Base-by-base conservation (phyloP, 2,113 vertebrate species). In the Erpornis zantholeuca region DNA sequence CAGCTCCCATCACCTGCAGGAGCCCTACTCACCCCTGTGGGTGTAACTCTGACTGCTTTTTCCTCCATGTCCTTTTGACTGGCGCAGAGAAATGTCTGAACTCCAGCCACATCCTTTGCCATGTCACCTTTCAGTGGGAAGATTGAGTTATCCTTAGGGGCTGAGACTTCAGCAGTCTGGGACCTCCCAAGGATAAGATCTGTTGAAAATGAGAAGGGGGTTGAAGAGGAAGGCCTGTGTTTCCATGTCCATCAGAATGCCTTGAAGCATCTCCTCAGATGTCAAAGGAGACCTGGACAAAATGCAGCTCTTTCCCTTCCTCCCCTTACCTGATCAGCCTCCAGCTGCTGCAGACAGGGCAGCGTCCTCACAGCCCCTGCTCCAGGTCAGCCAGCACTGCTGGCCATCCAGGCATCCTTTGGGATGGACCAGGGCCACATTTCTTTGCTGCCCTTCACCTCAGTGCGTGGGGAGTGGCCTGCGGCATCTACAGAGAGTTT, bases 401-500 rank as follows among this genome's bases (percentile, higher is more conserved):
- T 7, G 5, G 47, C 61, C 12, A 7, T 31, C 68, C 47, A 23
- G 54, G 63, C 54, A 33, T 45, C 53, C 53, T 8, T 7, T 19
- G 69, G 6, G 60, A 23, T 47, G 53, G 57, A 10, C 68, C 24
- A 33, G 4, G 21, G 47, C 28, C 84, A 36, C 71, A 22, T 76
- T 52, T 86, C 80, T 72, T 40, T 47, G 50, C 73, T 91, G 68
- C 57, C 90, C 52, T 73, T 19, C 49, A 57, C 77, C 42, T 83
- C 56, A 0, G 49, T 9, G 52, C 3, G 0, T 18, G 42, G 70
- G 87, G 53, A 72, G 22, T 1, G 0, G 19, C 6, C 81, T 66
- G 85, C 2, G 1, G 66, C 31, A 52, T 53, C 91, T 23, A 28
- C 75, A 52, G 68, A 87, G 85, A 49, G 57, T 72, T 63, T 63